A percentile compares a stretch with the other conserved stretches of the same genome.
Conservation (phyloP, 1,140 invertebrate species). For the Macrocentrus cingulum region DNA sequence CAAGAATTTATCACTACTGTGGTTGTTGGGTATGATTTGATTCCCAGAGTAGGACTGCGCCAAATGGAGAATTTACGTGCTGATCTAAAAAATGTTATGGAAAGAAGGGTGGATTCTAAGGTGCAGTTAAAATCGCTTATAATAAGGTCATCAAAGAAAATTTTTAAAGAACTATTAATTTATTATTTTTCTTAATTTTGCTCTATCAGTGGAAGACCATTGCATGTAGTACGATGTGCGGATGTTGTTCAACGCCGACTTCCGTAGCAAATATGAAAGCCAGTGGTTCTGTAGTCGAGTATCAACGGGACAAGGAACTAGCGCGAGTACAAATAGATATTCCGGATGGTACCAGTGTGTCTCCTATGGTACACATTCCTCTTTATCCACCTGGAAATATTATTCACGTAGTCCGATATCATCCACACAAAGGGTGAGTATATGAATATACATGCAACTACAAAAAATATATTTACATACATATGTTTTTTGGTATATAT, state of each 20-base stretch:
- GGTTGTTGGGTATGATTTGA: slow-evolving; percentile 90
- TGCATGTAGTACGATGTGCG: slow-evolving; percentile 76
- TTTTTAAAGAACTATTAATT: background rate
- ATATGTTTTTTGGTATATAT: slow-evolving; percentile 34
- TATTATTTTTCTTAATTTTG: background rate
- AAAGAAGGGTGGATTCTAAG: slow-evolving; percentile 83
- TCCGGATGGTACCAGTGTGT: slow-evolving; percentile 72
- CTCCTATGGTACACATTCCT: slow-evolving; percentile 77
- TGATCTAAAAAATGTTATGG: slow-evolving; percentile 88
- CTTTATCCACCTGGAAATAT: slow-evolving; percentile 87
- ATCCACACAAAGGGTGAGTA: slow-evolving; percentile 79
- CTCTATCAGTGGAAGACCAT: slow-evolving; percentile 84
- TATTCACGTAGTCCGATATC: slow-evolving; percentile 87
- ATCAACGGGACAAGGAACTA: slow-evolving; percentile 64
- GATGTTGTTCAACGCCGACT: slow-evolving; percentile 67
- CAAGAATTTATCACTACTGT: slow-evolving; percentile 88
- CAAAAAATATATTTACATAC: background rate
- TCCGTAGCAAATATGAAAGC: slow-evolving; percentile 69
- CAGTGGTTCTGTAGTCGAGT: slow-evolving; percentile 65
- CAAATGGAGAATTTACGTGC: slow-evolving; percentile 86
- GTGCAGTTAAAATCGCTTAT: slow-evolving; percentile 40
- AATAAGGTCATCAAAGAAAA: background rate
- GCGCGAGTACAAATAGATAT: slow-evolving; percentile 67
- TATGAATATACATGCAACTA: too few relatives aligned
- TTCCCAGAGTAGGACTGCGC: slow-evolving; percentile 83